Percentiles rank a stretch among this genome's conserved stretches.
Evolutionary conservation across 2,888 invertebrate genomes (phyloP).

Genomic region (Neoascia interrupta): DNA sequence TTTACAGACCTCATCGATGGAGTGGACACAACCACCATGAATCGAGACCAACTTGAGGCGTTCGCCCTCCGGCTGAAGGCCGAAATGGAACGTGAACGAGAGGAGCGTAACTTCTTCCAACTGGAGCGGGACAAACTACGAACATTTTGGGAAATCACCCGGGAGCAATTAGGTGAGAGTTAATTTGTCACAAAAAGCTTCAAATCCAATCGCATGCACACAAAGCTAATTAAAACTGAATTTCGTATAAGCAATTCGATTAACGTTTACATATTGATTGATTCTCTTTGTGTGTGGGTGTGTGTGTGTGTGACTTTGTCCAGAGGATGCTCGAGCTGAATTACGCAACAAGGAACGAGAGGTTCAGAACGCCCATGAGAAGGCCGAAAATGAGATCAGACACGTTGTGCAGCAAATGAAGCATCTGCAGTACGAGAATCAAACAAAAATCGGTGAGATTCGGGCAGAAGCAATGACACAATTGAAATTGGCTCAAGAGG

Average conservation of each 20-base stretch:
- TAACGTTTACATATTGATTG: slow-evolving; percentile 38
- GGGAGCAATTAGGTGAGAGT: slow-evolving; percentile 90
- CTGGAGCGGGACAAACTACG: slow-evolving; percentile 95
- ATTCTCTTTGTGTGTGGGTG: neutral
- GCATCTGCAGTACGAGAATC: slow-evolving; percentile 94
- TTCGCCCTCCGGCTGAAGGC: slow-evolving; percentile 92
- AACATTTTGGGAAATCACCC: slow-evolving; percentile 97
- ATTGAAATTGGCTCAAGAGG: slow-evolving; percentile 90
- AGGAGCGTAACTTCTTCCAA: slow-evolving; percentile 97
- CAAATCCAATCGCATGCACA: slow-evolving; percentile 8
- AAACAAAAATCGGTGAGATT: slow-evolving; percentile 89
- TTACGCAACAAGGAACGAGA: slow-evolving; percentile 89
- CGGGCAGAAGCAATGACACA: slow-evolving; percentile 91
- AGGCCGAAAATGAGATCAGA: slow-evolving; percentile 92
- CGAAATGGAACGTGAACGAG: slow-evolving; percentile 95
- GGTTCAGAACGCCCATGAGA: slow-evolving; percentile 92
- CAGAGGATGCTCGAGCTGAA: slow-evolving; percentile 80
- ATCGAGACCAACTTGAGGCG: slow-evolving; percentile 93
- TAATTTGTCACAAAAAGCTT: slow-evolving; percentile 52
- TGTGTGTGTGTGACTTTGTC: neutral
- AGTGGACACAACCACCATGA: slow-evolving; percentile 94
- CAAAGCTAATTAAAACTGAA: slow-evolving; percentile 60
- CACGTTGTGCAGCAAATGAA: slow-evolving; percentile 96
- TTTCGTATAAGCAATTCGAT: slow-evolving; percentile 42
- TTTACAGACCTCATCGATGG: slow-evolving; percentile 88